Evolutionary conservation across 2,113 vertebrate species (phyloP).

Genomic region (Planiliza haematocheilus): DNA sequence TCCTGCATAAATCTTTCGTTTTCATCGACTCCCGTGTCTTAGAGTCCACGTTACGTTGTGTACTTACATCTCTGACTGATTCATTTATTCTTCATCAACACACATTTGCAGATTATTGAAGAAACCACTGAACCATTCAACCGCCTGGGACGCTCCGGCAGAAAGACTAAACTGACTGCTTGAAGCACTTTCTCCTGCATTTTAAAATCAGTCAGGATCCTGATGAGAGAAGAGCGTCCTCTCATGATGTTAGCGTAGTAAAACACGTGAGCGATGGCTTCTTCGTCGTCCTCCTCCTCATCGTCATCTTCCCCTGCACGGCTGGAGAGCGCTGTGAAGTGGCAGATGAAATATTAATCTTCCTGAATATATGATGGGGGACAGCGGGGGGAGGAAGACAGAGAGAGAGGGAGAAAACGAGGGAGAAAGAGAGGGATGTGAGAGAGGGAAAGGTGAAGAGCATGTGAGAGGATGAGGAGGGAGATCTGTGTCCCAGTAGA

Average conservation of each 20-base stretch:
- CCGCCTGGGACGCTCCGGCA: no score
- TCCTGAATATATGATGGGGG: constrained; percentile 62
- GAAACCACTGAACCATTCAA: no score
- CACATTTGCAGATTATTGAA: no score
- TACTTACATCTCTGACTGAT: no score
- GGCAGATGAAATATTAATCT: constrained; percentile 72
- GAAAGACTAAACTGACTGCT: not conserved
- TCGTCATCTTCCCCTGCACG: constrained; percentile 1
- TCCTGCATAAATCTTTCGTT: no score
- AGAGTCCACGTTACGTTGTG: no score
- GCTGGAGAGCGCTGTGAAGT: constrained; percentile 34
- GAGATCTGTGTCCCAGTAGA: no score
- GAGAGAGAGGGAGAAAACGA: no score
- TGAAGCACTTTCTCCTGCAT: not conserved
- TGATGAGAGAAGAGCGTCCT: not conserved
- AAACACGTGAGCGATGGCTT: constrained; percentile 27
- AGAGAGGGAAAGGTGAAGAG: constrained; percentile 2
- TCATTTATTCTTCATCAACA: no score
- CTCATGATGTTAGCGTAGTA: constrained; percentile 26
- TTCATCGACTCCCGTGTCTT: no score
- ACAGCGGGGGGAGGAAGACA: constrained; percentile 4
- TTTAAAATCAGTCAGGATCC: not conserved
- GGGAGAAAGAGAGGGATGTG: not conserved
- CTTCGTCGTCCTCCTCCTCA: not conserved
- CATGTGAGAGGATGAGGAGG: no score